Conservation (phyloP, 2,113 vertebrate species). For the Nesogale talazaci region DNA sequence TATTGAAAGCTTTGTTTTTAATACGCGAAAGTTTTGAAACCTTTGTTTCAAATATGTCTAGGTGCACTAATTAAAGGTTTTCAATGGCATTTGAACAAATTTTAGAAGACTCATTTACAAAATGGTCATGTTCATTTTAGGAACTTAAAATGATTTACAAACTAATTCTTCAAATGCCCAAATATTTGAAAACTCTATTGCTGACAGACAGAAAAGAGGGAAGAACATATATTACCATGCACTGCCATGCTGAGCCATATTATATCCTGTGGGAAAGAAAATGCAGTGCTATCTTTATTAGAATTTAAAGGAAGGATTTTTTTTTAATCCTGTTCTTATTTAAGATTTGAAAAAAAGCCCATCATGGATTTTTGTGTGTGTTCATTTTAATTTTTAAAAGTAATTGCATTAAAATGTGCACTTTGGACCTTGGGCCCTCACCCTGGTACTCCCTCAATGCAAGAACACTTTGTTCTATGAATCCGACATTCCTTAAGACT, state of each 20-base stretch:
- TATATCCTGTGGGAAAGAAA: not conserved
- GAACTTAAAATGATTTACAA: conserved; percentile 58
- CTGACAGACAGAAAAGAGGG: not conserved
- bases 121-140: conserved; percentile 6
- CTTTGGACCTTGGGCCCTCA: too few relatives aligned
- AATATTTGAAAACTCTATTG: not conserved
- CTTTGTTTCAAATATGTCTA: not conserved
- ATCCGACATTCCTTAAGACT: too few relatives aligned
- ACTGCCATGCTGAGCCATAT: rapidly evolving
- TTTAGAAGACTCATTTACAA: conserved; percentile 45
- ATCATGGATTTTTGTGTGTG: conserved; percentile 7
- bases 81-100: conserved; percentile 26
- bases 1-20: not conserved
- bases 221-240: not conserved
- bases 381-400: conserved; percentile 34
- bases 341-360: not conserved
- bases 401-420: conserved; percentile 15
- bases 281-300: too few relatives aligned
- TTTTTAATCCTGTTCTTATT: not conserved
- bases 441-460: too few relatives aligned
- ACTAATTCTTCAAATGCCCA: conserved; percentile 41
- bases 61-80: conserved; percentile 26
- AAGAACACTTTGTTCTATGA: too few relatives aligned
- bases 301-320: too few relatives aligned
- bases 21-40: too few relatives aligned